Evolutionary conservation across 2,797 vertebrate species (phyloP).

Genomic region (Falco novaeseelandiae): DNA sequence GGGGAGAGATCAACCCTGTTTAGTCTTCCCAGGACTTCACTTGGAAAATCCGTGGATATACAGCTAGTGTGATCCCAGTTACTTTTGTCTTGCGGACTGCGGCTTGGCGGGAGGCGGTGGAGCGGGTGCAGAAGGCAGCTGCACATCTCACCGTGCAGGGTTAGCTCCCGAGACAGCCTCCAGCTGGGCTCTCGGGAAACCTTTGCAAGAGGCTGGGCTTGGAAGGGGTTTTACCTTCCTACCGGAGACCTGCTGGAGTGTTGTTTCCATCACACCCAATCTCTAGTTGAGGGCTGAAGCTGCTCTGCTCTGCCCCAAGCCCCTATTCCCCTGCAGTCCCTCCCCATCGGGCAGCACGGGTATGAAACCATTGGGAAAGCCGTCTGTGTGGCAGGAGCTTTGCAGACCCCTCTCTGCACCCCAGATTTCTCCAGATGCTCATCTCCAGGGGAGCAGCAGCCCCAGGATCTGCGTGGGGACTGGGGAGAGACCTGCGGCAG

Average conservation of each 20-base stretch:
- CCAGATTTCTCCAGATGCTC: not conserved
- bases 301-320: not conserved
- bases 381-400: rapidly evolving
- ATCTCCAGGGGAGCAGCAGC: not conserved
- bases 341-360: rapidly evolving
- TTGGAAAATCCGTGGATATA: not conserved
- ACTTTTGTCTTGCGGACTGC: not conserved
- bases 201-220: not conserved
- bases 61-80: rapidly evolving
- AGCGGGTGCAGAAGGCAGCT: not conserved
- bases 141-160: rapidly evolving
- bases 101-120: not conserved
- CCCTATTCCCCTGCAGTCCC: rapidly evolving
- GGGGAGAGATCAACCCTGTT: not conserved
- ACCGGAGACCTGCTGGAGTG: not conserved
- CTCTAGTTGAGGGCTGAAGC: not conserved
- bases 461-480: not conserved
- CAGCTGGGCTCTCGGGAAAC: not conserved
- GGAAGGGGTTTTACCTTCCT: not conserved
- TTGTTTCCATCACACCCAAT: not conserved
- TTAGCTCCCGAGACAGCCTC: not conserved
- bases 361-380: rapidly evolving
- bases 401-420: not conserved
- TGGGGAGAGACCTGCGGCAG: not conserved
- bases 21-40: not conserved